phyloP scores from a whole-genome alignment of 2,797 vertebrate genomes.

The Aplochiton taeniatus region DNA sequence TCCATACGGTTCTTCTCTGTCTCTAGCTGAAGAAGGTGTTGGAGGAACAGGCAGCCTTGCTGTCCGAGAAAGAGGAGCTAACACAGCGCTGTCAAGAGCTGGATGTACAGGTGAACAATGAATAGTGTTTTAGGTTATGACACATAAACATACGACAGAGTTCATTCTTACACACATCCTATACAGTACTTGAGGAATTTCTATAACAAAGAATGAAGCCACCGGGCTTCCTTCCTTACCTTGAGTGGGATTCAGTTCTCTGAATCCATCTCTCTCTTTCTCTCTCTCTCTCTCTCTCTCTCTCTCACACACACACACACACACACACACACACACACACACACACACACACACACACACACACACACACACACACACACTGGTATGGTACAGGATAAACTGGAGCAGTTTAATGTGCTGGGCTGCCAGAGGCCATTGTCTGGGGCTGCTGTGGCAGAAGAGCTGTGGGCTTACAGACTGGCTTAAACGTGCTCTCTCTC shows the following conservation, averaged over 20 bases:
- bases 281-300: conserved; percentile 4
- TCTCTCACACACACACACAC: conserved; percentile 6
- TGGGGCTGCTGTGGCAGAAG: conserved; percentile 72
- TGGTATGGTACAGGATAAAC: conserved; percentile 45
- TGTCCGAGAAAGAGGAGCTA: conserved; percentile 88
- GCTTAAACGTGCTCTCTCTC: conserved; percentile 5
- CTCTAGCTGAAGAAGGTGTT: conserved; percentile 87
- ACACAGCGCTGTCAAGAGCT: conserved; percentile 92
- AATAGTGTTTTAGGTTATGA: neutral
- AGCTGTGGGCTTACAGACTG: conserved; percentile 53
- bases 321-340: conserved; percentile 18
- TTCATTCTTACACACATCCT: neutral
- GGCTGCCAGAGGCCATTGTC: conserved; percentile 60
- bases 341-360: conserved; percentile 4
- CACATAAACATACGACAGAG: conserved; percentile 1
- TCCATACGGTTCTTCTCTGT: conserved; percentile 27
- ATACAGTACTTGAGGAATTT: neutral
- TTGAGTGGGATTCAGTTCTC: conserved; percentile 12
- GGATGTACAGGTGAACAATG: conserved; percentile 87
- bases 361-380: conserved; percentile 5
- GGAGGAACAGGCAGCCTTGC: conserved; percentile 85
- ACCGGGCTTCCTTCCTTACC: conserved; percentile 3
- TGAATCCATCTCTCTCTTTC: conserved; percentile 8
- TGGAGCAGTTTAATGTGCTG: conserved; percentile 50
- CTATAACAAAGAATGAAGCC: neutral